phyloP scores from a whole-genome alignment of 2,113 vertebrate genomes.

The Fregetta grallaria region DNA sequence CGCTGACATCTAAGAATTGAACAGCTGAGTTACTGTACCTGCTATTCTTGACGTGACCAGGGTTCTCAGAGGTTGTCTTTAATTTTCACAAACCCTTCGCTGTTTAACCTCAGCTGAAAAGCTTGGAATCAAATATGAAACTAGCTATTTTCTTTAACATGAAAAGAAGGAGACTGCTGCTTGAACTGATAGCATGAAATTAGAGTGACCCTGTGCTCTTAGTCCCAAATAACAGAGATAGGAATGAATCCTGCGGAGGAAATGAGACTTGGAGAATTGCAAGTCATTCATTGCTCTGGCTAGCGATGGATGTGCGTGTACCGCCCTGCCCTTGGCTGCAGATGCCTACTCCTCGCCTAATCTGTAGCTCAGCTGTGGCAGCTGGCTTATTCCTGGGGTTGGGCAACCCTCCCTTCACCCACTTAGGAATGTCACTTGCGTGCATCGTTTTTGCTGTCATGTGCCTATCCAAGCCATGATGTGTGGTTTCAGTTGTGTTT shows the following conservation, averaged over 20 bases:
- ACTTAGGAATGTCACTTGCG: neutral
- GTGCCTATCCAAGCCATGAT: neutral
- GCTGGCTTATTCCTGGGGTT: neutral
- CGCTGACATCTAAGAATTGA: neutral
- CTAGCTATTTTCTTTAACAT: neutral
- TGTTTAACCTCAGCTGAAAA: constrained; percentile 15
- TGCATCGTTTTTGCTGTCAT: neutral
- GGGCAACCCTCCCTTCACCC: neutral
- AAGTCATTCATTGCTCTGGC: neutral
- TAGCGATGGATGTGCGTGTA: neutral
- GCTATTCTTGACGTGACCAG: neutral
- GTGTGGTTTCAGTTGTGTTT: neutral
- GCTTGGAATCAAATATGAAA: neutral
- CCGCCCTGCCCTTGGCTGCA: neutral
- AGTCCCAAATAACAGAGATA: neutral
- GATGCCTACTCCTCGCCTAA: neutral
- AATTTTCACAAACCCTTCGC: neutral
- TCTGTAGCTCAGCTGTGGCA: neutral
- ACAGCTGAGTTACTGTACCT: neutral
- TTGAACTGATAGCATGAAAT: neutral
- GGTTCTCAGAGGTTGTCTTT: neutral
- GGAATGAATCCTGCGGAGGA: neutral
- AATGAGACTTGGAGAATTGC: neutral
- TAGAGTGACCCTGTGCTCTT: neutral
- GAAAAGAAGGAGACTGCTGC: neutral